Percentiles rank a stretch among this genome's conserved stretches.
Conservation (phyloP, 1,140 invertebrate species). For the Sarcophaga peregrina region DNA sequence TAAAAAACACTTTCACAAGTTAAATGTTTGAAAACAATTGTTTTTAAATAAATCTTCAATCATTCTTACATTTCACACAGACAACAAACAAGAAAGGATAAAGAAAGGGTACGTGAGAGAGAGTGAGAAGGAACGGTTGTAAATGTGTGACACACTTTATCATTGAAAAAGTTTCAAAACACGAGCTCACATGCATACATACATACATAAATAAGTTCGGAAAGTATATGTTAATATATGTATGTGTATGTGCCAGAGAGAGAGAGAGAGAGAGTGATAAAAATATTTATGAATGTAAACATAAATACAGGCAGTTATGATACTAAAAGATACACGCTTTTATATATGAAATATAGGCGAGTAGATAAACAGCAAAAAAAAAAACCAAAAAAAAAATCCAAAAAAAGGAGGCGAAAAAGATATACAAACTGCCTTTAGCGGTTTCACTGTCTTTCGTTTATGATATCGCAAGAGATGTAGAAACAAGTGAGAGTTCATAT, state of each 20-base stretch:
- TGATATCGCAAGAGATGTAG: background rate
- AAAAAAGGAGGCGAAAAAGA: background rate
- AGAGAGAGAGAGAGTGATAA: too few relatives aligned
- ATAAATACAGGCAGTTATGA: background rate
- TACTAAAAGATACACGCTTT: conserved; percentile 1
- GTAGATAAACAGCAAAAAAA: conserved; percentile 24
- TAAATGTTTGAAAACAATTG: conserved; percentile 4
- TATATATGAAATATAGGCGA: conserved; percentile 27
- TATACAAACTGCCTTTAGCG: background rate
- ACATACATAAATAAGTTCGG: too few relatives aligned
- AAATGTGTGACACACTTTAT: conserved; percentile 10
- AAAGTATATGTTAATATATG: too few relatives aligned
- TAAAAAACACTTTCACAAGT: background rate
- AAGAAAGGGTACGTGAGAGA: background rate
- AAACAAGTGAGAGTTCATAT: background rate
- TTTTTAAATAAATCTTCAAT: conserved; percentile 14
- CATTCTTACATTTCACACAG: background rate
- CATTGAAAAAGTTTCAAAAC: background rate
- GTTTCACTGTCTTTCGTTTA: background rate
- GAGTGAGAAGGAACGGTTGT: background rate
- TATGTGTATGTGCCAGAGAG: too few relatives aligned
- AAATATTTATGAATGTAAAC: conserved; percentile 11
- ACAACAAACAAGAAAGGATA: background rate
- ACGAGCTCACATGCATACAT: too few relatives aligned
- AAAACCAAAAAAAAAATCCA: background rate